Evolutionary conservation across 1,140 invertebrate genomes (phyloP), one percentile per base, ranked within the genome.

Genomic region (Penaeus indicus): DNA sequence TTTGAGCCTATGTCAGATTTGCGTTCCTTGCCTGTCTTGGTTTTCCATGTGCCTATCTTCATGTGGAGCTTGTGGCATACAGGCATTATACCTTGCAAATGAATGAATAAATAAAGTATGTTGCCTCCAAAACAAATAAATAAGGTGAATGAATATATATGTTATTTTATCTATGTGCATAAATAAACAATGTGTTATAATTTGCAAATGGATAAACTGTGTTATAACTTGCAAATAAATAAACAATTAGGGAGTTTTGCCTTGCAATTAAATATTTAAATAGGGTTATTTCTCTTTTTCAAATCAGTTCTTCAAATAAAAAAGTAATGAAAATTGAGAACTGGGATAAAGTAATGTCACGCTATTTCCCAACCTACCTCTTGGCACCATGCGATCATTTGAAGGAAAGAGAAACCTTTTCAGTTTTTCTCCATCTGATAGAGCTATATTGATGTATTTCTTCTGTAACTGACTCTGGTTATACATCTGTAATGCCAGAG

Each of bases 51-150:
- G 19, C 69, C 84, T 21, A 86, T 69, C 32, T 86, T 75, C 90
- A 90, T 90, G 60, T 86, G 83, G 27, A 90, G 85, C 75, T 90
- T 90, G 54, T 90, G 80, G 75, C 90, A 90, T 16, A 80, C 61
- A 47, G 90, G 90, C 21, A 38, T 69, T 18, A 90, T 77, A 54
- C 87, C 87, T 88, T 61, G 22, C 67, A 22, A 67, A 54, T 69
- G 27, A 69, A 27, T n/a, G 3, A n/a, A n/a, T 16, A 72, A 21
- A 27, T 8, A 25, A 72, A 72, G 32, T 16, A 42, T 42, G 4
- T 42, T 42, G 7, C 38, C 38, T 42, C 5, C 3, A 42, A 42
- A 8, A 42, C 38, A 7, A 42, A 42, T 38, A 38, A 38, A 38
- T 42, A 42, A 42, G 38, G 3, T 42, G 38, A 42, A 42, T 42